Conservation (phyloP, 2,113 vertebrate species). For the Trematomus loennbergii region DNA sequence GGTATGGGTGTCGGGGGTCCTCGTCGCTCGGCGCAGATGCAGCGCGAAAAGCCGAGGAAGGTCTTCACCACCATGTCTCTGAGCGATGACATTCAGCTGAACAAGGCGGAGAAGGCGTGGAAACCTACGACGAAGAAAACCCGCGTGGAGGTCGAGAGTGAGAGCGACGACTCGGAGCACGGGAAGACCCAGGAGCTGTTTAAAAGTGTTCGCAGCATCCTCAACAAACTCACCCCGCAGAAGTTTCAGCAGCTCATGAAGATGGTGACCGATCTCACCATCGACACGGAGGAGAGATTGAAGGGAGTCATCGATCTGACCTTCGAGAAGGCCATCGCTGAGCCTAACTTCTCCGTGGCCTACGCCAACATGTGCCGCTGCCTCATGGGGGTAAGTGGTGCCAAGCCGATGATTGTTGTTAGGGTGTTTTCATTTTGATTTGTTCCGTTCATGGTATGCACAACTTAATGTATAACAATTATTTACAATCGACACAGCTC, state of each 20-base stretch:
- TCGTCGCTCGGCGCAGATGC: too few relatives aligned
- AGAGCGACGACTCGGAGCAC: conserved; percentile 66
- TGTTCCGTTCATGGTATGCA: too few relatives aligned
- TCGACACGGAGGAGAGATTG: conserved; percentile 96
- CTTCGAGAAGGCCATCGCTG: conserved; percentile 98
- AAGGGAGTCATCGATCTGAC: conserved; percentile 98
- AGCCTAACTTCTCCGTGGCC: conserved; percentile 96
- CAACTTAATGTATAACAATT: too few relatives aligned
- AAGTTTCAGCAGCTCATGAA: conserved; percentile 99
- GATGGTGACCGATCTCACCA: conserved; percentile 95
- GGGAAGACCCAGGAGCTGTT: conserved; percentile 95
- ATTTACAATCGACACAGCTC: too few relatives aligned
- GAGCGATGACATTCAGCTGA: conserved; percentile 90
- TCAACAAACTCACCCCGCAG: conserved; percentile 98
- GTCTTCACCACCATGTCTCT: conserved; percentile 94
- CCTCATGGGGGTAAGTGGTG: conserved; percentile 88
- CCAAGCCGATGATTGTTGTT: conserved; percentile 48
- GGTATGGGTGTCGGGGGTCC: too few relatives aligned
- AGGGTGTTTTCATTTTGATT: too few relatives aligned
- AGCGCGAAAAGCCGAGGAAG: conserved; percentile 85
- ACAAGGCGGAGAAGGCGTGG: conserved; percentile 96
- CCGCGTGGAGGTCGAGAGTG: too few relatives aligned
- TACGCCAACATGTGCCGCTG: conserved; percentile 99
- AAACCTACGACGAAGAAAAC: conserved; percentile 78
- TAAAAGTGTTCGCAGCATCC: conserved; percentile 96